phyloP scores from a whole-genome alignment of 1,140 invertebrate genomes.

The Andricus grossulariae region DNA sequence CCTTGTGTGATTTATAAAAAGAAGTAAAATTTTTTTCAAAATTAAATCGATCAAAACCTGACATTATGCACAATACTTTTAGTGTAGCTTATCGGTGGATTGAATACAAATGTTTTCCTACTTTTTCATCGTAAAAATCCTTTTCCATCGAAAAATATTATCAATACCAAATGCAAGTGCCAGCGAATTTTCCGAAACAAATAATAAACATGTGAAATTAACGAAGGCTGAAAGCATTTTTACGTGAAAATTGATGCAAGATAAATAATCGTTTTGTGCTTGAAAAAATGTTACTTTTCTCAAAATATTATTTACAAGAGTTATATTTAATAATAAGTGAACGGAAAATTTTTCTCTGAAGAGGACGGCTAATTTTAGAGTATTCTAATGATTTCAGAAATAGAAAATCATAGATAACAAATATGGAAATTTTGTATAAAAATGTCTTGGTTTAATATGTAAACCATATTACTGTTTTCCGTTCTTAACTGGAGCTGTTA shows the following conservation, averaged over 20 bases:
- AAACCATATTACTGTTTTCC: too few species aligned
- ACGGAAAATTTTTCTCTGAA: neutral
- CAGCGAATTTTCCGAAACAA: constrained; percentile 7
- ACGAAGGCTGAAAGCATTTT: constrained; percentile 24
- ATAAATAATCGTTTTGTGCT: neutral
- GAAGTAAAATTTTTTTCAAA: constrained; percentile 1
- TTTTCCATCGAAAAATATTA: constrained; percentile 29
- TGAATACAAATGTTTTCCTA: constrained; percentile 18
- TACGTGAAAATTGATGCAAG: constrained; percentile 7
- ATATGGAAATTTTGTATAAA: constrained; percentile 3
- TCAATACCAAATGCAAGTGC: constrained; percentile 26
- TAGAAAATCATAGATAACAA: too few species aligned
- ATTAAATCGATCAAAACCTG: neutral
- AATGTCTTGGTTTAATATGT: neutral
- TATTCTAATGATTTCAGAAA: too few species aligned
- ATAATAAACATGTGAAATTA: constrained; percentile 31
- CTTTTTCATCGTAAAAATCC: constrained; percentile 29
- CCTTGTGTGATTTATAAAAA: constrained; percentile 29
- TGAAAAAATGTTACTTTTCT: neutral
- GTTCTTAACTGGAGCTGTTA: neutral
- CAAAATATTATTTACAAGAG: neutral
- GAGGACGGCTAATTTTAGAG: neutral
- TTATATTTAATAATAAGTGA: too few species aligned
- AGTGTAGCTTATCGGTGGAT: neutral
- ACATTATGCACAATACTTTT: constrained; percentile 8